These are phyloP conservation scores for Drosophila auraria DNA, from an alignment of 1,140 invertebrate genomes.

Conservation along the genomic window DNA sequence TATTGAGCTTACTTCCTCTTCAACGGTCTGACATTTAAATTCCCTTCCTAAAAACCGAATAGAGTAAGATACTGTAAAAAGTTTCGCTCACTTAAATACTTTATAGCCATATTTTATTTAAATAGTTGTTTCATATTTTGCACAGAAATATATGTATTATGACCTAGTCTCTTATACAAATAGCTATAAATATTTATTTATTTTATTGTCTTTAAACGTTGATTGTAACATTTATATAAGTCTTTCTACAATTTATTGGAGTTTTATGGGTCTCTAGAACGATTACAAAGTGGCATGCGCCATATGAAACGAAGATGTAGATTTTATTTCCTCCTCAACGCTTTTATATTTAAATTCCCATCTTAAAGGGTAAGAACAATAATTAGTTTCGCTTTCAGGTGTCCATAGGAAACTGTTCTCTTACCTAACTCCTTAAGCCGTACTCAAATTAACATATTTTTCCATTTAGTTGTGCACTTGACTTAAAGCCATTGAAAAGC, in stretches of 20 bases:
- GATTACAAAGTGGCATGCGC: too few species aligned
- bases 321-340: neutral
- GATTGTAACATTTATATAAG: neutral
- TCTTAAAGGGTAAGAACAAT: neutral
- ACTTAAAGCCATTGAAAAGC: constrained; percentile 38
- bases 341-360: neutral
- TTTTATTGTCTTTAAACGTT: neutral
- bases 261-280: too few species aligned
- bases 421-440: neutral
- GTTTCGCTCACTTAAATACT: neutral
- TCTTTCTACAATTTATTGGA: neutral
- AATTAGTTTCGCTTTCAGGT: constrained; percentile 21
- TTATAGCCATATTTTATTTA: neutral
- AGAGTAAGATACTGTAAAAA: too few species aligned
- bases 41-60: too few species aligned
- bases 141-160: too few species aligned
- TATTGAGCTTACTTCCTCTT: too few species aligned
- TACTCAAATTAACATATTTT: constrained; percentile 60
- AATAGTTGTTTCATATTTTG: neutral
- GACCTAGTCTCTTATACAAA: neutral
- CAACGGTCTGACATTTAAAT: too few species aligned
- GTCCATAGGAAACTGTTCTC: neutral
- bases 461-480: constrained; percentile 32
- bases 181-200: neutral
- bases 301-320: too few species aligned